These are phyloP conservation scores for Drosophila lacicola DNA, from an alignment of 2,888 invertebrate species.

Conservation along the genomic window DNA sequence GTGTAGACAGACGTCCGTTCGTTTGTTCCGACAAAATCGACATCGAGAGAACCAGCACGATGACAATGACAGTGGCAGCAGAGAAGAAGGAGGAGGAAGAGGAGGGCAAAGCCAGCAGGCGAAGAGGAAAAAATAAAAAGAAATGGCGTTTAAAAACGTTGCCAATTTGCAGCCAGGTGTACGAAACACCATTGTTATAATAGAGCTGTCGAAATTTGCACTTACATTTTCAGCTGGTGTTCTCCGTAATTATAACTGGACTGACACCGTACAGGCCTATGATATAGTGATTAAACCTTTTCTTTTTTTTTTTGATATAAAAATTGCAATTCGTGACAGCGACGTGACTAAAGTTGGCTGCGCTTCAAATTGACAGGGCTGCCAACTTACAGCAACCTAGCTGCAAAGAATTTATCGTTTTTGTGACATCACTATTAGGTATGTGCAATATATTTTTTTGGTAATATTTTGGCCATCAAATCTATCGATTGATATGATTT, in stretches of 20 bases:
- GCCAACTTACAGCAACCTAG: constrained; percentile 20
- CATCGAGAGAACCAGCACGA: constrained; percentile 65
- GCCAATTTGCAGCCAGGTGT: constrained; percentile 23
- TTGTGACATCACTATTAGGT: constrained; percentile 24
- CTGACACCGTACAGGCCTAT: constrained; percentile 45
- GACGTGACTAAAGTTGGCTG: constrained; percentile 76
- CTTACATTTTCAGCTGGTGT: constrained; percentile 55
- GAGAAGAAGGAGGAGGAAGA: constrained; percentile 31
- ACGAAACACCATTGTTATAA: background rate
- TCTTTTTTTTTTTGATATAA: constrained; percentile 64
- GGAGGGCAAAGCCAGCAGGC: constrained; percentile 47
- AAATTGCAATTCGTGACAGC: constrained; percentile 78
- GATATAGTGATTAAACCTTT: constrained; percentile 51
- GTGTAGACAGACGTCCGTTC: constrained; percentile 43
- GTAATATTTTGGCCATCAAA: constrained; percentile 15
- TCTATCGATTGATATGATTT: constrained; percentile 35
- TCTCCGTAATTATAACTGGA: constrained; percentile 23
- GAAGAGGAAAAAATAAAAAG: constrained; percentile 51
- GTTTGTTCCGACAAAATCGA: constrained; percentile 54
- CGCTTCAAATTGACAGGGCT: constrained; percentile 44
- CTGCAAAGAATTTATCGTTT: constrained; percentile 15
- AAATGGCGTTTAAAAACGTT: constrained; percentile 69
- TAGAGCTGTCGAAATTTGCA: background rate
- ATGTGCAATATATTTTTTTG: constrained; percentile 18
- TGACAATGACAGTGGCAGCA: constrained; percentile 53